Evolutionary conservation across 2,113 vertebrate species (phyloP), one percentile per base, ranked within the genome.

Genomic region (Otus sunia): DNA sequence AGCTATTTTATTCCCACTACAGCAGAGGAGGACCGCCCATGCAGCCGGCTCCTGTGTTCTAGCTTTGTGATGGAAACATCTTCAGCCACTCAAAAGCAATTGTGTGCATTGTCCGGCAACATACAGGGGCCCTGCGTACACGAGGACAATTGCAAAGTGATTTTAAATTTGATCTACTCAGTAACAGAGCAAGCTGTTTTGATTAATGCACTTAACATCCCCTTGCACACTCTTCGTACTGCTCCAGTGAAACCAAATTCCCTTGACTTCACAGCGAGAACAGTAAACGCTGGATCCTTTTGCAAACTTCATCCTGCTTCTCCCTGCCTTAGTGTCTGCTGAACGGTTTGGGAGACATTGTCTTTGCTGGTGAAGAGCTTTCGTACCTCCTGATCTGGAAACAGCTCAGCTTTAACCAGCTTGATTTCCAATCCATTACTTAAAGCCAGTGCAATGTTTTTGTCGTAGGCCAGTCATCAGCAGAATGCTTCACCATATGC

Each of bases 51-150:
- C 83, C 83, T 69, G 74, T 4, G 20, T 37, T 71, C 68, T 7
- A 39, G 50, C 59, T 77, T 67, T 67, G 91, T 25, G 89, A 56
- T 92, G 80, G 93, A 74, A 92, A 96, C 93, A 87, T 95, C 94
- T 94, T 78, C 96, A 84, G 26, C 56, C 60, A 55, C 86, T 94
- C 89, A 47, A 41, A 84, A 84, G 86, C 86, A 75, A 71, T 67
- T 78, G 76, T 84, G 80, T 63, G 91, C 73, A 15, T 84, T 67
- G 93, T 87, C 93, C 89, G 5, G 80, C 91, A 84, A 36, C 47
- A 5, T 16, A 56, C 22, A 81, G 76, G 84, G 80, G 76, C 89
- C 80, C 81, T 27, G 63, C 0, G 12, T 43, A 37, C 68, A 39
- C 0, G 37, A 37, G 83, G 52, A 55, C 68, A 34, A 26, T 9